Conservation (phyloP, 2,797 vertebrate genomes). For the Alca torda region DNA sequence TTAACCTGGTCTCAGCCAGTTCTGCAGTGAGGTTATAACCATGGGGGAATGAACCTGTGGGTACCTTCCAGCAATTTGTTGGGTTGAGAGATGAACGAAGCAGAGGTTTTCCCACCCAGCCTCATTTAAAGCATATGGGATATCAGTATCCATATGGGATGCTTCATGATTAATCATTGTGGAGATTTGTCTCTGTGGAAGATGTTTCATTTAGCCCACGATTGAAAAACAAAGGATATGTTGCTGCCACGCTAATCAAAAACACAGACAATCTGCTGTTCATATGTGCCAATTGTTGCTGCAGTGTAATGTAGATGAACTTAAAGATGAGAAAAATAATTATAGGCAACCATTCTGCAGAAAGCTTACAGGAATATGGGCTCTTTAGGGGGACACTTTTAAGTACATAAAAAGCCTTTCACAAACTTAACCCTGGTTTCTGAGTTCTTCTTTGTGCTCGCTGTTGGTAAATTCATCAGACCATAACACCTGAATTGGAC, state of each 20-base stretch:
- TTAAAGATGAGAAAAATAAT: conserved; percentile 47
- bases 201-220: conserved; percentile 52
- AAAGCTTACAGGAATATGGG: neutral
- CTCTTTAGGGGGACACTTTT: neutral
- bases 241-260: conserved; percentile 68
- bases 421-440: neutral
- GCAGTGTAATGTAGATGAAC: neutral
- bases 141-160: conserved; percentile 62
- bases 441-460: neutral
- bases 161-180: conserved; percentile 40
- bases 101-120: conserved; percentile 44
- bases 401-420: neutral
- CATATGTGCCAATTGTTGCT: conserved; percentile 65
- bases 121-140: conserved; percentile 56
- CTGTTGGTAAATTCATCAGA: neutral
- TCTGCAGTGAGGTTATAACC: neutral
- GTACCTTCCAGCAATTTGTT: conserved; percentile 29
- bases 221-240: conserved; percentile 60
- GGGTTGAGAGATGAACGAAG: neutral
- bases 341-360: neutral
- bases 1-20: neutral
- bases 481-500: neutral
- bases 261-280: conserved; percentile 67
- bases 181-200: conserved; percentile 55
- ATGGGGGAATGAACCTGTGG: neutral